These are phyloP conservation scores for Dromius quadrimaculatus DNA, from an alignment of 2,888 invertebrate genomes.

Conservation along the genomic window DNA sequence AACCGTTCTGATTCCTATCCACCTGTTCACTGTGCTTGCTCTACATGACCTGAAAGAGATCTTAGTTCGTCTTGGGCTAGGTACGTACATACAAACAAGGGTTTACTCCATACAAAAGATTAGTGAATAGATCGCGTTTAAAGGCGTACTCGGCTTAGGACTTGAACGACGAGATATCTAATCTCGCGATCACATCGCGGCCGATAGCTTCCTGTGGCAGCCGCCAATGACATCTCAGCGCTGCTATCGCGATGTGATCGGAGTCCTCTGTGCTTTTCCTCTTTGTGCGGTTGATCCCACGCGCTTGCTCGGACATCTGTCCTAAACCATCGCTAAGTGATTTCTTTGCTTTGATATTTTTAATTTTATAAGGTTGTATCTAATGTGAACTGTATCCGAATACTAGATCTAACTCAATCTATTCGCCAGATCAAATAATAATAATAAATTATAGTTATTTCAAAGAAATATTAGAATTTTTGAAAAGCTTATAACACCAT, in stretches of 20 bases:
- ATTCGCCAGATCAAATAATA: no score
- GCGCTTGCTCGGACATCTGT: slow-evolving; percentile 9
- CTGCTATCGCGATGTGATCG: slow-evolving; percentile 8
- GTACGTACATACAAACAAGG: slow-evolving; percentile 13
- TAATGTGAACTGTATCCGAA: no score
- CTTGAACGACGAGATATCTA: slow-evolving; percentile 59
- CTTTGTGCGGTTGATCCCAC: slow-evolving; percentile 20
- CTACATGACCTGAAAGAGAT: slow-evolving; percentile 10
- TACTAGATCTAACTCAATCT: no score
- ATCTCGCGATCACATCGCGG: slow-evolving; percentile 62
- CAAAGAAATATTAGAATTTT: no score
- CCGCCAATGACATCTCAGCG: slow-evolving; percentile 61
- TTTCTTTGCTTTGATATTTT: slow-evolving; percentile 18
- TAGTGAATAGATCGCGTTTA: slow-evolving; percentile 61
- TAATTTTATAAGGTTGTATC: no score
- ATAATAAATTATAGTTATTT: no score
- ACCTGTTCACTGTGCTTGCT: neutral
- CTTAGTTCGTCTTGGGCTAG: neutral
- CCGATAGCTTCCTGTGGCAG: slow-evolving; percentile 53
- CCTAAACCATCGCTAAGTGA: slow-evolving; percentile 5
- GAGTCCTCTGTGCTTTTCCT: neutral
- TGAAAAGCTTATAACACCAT: no score
- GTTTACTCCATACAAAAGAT: slow-evolving; percentile 60
- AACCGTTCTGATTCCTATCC: neutral
- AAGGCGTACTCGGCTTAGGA: slow-evolving; percentile 54